A percentile compares a stretch with the other conserved stretches of the same genome.
Evolutionary conservation across 2,113 vertebrate genomes (phyloP).

Genomic region (Uria lomvia): DNA sequence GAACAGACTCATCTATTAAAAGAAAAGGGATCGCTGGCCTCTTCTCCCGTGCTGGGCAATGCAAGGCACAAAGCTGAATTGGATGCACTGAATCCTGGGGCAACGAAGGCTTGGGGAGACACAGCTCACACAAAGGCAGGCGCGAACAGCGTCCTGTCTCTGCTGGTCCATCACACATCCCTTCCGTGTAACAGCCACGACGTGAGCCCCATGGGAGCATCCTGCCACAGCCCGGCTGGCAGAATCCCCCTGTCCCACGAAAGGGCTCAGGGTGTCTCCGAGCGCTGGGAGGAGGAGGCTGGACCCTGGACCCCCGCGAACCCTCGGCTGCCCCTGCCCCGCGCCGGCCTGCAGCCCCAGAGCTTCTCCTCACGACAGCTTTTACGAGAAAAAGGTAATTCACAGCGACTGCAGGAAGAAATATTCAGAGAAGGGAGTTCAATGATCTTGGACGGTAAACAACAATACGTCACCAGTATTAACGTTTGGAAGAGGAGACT

Average conservation of each 20-base stretch:
- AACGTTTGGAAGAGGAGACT: neutral
- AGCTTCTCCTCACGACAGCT: accelerated
- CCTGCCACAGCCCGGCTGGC: accelerated
- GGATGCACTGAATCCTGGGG: neutral
- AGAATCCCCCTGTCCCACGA: neutral
- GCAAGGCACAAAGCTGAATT: too few species aligned
- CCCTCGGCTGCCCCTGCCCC: neutral
- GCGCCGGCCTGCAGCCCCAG: neutral
- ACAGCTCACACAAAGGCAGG: neutral
- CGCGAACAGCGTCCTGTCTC: neutral
- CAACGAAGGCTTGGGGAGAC: neutral
- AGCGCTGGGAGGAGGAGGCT: neutral
- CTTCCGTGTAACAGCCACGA: accelerated
- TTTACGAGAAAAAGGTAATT: neutral
- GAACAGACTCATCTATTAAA: neutral
- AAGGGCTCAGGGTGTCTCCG: neutral
- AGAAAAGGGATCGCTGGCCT: neutral
- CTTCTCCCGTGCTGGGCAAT: accelerated
- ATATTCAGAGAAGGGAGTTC: neutral
- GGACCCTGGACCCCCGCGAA: neutral
- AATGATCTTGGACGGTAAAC: neutral
- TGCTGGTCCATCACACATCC: accelerated
- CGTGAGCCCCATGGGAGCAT: neutral
- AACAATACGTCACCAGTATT: neutral
- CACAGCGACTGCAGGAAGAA: neutral